Evolutionary conservation across 2,797 vertebrate genomes (phyloP).

Genomic region (Xiphophorus birchmanni): DNA sequence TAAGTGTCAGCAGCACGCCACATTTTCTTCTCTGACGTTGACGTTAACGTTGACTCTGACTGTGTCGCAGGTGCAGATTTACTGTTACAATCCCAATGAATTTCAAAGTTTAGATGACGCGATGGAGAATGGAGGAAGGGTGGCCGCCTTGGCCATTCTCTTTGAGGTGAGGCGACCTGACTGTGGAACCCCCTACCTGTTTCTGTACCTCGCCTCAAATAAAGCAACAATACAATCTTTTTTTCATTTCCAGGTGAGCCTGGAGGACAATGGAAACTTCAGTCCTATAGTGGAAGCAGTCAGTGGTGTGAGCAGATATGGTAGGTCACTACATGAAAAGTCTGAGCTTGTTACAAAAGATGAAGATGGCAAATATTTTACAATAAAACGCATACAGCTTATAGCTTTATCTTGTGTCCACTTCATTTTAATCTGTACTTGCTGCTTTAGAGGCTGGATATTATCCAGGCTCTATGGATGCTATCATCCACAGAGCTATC

Average conservation of each 20-base stretch:
- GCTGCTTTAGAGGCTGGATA: not conserved
- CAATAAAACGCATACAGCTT: not conserved
- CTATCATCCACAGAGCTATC: too few relatives aligned
- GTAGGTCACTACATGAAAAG: conserved; percentile 75
- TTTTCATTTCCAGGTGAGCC: conserved; percentile 81
- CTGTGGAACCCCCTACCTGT: not conserved
- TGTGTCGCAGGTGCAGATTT: conserved; percentile 92
- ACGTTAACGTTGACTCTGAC: not conserved
- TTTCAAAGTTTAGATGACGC: conserved; percentile 89
- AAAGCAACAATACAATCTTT: not conserved
- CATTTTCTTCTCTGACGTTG: not conserved
- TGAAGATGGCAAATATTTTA: not conserved
- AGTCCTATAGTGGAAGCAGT: conserved; percentile 86
- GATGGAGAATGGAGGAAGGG: conserved; percentile 85
- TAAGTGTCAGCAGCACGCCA: conserved; percentile 54
- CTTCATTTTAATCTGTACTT: not conserved
- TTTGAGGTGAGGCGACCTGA: conserved; percentile 84
- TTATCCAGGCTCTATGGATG: too few relatives aligned
- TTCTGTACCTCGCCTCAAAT: not conserved
- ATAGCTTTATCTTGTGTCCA: not conserved
- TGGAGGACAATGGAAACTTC: conserved; percentile 88
- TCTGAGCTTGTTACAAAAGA: not conserved
- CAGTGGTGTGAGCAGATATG: conserved; percentile 90
- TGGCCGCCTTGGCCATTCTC: conserved; percentile 90
- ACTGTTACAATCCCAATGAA: conserved; percentile 85